Evolutionary conservation across 1,140 invertebrate genomes (phyloP), one percentile per base, ranked within the genome.

Genomic region (Calliopsis andreniformis): DNA sequence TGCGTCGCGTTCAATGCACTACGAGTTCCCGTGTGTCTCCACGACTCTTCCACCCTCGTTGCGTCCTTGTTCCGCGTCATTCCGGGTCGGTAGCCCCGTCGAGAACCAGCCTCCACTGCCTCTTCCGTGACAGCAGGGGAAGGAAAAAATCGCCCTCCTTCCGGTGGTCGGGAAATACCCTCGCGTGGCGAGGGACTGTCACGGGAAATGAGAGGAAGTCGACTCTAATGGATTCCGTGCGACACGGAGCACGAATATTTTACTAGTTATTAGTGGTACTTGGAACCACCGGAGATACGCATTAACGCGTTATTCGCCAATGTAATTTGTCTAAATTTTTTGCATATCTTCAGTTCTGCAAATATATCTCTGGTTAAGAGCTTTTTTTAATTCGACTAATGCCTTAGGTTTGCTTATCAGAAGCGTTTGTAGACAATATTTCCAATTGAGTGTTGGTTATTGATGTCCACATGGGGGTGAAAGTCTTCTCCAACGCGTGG

Each of bases 1-100:
- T 18, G 35, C 25, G 32, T 20, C 10, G 16, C 49, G 66, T 55
- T 68, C 66, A 35, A 43, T 68, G 49, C 35, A 30, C 51, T 25
- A 28, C 18, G 32, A 47, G 12, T 14, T 20, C 10, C 42, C 25
- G 18, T 14, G 18, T 14, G 16, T 43, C 42, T 18, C 1, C n/a
- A 4, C 25, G 18, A 7, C 18, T 35, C 20, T 70, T 10, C 42
- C 30, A 23, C 25, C 16, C 16, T n/a, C 35, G 14, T 3, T 23
- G 43, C 47, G 18, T 49, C 47, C 47, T n/a, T n/a, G 20, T 20
- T 8, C n/a, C 3, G n/a, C 2, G n/a, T 49, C 47, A 8, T 49
- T 49, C n/a, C 47, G n/a, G 5, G 12, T 14, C 47, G 2, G 4
- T 23, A 0, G 47, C n/a, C 18, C 18, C 47, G 47, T 0, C 4